phyloP scores from a whole-genome alignment of 2,797 vertebrate genomes.

The Hippoglossus hippoglossus region DNA sequence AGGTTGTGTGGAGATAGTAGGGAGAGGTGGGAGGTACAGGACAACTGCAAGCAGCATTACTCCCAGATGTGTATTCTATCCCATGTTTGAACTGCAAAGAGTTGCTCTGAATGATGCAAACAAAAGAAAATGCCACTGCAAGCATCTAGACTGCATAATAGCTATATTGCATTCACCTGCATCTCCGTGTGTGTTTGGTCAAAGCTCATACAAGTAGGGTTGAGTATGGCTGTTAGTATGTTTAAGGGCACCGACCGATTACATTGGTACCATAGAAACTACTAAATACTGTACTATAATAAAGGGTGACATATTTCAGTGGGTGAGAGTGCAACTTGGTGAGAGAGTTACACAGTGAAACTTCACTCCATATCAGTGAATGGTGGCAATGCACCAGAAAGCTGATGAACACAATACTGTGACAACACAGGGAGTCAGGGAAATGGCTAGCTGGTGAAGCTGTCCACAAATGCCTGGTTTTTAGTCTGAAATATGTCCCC shows the following conservation, averaged over 20 bases:
- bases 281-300: no score
- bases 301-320: background rate
- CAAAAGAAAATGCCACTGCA: constrained; percentile 1
- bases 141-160: background rate
- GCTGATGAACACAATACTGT: background rate
- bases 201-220: background rate
- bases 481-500: background rate
- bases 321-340: no score
- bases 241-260: background rate
- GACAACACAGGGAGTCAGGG: background rate
- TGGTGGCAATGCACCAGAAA: no score
- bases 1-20: background rate
- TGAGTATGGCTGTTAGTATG: background rate
- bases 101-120: constrained; percentile 11
- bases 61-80: background rate
- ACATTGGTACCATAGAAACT: background rate
- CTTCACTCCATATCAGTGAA: no score
- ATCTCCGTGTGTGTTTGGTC: constrained; percentile 1
- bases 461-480: no score
- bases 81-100: constrained; percentile 4
- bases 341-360: no score
- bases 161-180: background rate
- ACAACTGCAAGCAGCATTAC: constrained; percentile 2
- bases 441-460: no score
- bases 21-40: background rate